A percentile compares a stretch with the other conserved stretches of the same genome.
These are phyloP conservation scores for Whitmania pigra DNA, from an alignment of 1,140 invertebrate genomes.

Conservation along the genomic window DNA sequence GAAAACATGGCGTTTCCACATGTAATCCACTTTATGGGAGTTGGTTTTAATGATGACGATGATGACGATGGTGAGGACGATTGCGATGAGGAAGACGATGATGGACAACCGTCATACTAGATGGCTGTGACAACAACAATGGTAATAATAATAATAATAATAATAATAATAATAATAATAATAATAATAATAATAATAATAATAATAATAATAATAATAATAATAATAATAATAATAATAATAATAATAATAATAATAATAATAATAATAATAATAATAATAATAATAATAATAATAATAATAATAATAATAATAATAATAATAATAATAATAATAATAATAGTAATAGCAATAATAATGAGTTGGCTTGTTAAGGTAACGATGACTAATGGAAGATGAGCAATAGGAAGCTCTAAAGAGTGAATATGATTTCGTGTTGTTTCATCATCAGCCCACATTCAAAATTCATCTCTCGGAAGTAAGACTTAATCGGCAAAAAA, in stretches of 20 bases:
- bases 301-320: too few relatives aligned
- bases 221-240: too few relatives aligned
- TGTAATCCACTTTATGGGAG: background rate
- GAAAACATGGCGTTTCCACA: background rate
- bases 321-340: too few relatives aligned
- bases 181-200: too few relatives aligned
- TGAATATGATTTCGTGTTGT: background rate
- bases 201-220: too few relatives aligned
- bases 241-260: too few relatives aligned
- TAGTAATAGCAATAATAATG: too few relatives aligned
- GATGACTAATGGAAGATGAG: background rate
- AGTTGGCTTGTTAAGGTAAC: background rate
- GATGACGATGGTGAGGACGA: background rate
- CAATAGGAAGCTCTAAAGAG: background rate
- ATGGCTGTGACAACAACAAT: background rate
- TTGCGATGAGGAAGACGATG: background rate
- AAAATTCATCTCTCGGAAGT: background rate
- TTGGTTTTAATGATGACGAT: background rate
- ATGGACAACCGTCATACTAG: background rate
- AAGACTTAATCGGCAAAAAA: background rate
- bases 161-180: too few relatives aligned
- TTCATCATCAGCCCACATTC: background rate
- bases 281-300: too few relatives aligned
- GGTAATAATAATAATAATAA: too few relatives aligned
- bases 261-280: too few relatives aligned